Conservation (phyloP, 2,113 vertebrate genomes). For the Stictonetta naevosa region DNA sequence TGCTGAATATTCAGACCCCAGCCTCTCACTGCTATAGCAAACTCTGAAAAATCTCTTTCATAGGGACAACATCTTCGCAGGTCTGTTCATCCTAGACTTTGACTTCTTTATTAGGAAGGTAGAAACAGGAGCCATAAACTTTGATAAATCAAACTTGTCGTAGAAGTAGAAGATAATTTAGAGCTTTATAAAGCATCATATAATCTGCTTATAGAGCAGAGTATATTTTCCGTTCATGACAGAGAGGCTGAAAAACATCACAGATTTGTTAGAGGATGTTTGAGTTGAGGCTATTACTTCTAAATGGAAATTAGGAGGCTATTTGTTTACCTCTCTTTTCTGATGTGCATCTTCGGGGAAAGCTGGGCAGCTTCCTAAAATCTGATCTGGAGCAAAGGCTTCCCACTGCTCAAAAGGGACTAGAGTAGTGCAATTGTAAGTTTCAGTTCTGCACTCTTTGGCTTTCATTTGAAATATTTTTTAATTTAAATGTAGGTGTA, state of each 20-base stretch:
- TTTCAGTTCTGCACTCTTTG: neutral
- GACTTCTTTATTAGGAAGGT: conserved; percentile 16
- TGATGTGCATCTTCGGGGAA: neutral
- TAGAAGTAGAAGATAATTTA: conserved; percentile 43
- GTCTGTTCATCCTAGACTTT: conserved; percentile 7
- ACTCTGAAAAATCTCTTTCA: neutral
- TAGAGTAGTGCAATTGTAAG: neutral
- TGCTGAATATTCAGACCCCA: neutral
- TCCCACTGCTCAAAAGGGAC: neutral
- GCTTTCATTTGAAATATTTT: neutral
- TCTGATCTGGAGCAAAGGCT: neutral
- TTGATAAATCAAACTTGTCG: conserved; percentile 19
- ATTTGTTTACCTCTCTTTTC: conserved; percentile 1
- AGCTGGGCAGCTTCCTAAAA: neutral
- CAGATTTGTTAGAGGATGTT: neutral
- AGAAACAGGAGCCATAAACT: conserved; percentile 28
- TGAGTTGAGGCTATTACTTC: neutral
- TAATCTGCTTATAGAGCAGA: conserved; percentile 26
- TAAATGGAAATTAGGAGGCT: conserved; percentile 8
- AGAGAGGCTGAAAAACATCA: conserved; percentile 23
- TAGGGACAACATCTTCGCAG: neutral
- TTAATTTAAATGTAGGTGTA: neutral
- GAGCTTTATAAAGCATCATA: conserved; percentile 40
- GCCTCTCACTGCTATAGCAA: neutral
- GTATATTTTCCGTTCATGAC: conserved; percentile 36